Base-by-base conservation (phyloP, 2,888 invertebrate species). In the Agriopis leucophaearia region DNA sequence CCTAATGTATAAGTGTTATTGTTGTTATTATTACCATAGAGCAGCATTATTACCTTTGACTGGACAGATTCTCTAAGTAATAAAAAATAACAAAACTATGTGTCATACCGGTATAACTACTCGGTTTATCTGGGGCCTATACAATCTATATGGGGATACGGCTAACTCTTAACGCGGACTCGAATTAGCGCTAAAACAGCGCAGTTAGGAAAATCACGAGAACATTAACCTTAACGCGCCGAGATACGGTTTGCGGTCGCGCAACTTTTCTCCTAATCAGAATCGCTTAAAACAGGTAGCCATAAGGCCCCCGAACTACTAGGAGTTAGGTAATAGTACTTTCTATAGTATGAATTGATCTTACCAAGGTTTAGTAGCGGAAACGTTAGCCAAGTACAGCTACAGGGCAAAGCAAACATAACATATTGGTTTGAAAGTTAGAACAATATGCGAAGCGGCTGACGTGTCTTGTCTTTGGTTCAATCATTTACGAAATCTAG, bases 381-480 rank as follows among this genome's bases (percentile, higher is more conserved):
- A 51, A 62, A 85, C 85, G 72, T 71, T 62, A 59, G 59, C 56
- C 45, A 58, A 58, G 38, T 59, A 50, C 10, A 48, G 38, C 47
- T 50, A 64, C 56, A 60, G 47, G 10, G 61, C 63, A 61, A 64
- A 64, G 63, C 71, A 35, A 66, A 71, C 58, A 62, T 63, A 60
- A 60, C 48, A n/a, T 38, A 61, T 51, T 42, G 16, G 16, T 64
- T 60, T 52, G 40, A 15, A 61, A 61, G 64, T 69, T 64, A 69
- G 51, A 60, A 69, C 56, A 52, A 18, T 57, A 69, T 52, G 68
- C 68, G 18, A 63, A 68, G 68, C 68, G 40, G 16, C 45, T 54
- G 38, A 44, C 52, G 40, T 47, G 47, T 16, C 16, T 56, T 64
- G 56, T 44, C 64, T 60, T 56, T 61, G 60, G 47, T 27, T 52